phyloP scores from a whole-genome alignment of 2,113 vertebrate genomes.

The Pelecanoides urinatrix region DNA sequence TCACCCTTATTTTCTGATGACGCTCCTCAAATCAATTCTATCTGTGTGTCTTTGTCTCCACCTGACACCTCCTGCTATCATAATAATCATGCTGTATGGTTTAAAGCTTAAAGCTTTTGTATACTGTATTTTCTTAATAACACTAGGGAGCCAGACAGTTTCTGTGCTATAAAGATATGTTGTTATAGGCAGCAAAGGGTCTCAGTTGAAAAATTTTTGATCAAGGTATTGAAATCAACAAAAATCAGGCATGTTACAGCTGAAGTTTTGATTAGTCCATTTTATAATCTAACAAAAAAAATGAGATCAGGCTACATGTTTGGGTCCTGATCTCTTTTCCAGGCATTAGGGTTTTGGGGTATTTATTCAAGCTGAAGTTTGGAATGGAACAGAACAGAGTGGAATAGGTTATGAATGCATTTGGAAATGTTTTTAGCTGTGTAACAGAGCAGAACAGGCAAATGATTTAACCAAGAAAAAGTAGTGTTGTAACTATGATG shows the following conservation, averaged over 20 bases:
- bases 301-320: background rate
- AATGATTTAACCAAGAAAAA: background rate
- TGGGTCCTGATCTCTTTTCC: background rate
- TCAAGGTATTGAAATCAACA: background rate
- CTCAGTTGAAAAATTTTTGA: background rate
- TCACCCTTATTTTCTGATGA: constrained; percentile 67
- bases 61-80: constrained; percentile 69
- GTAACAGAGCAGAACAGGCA: background rate
- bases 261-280: background rate
- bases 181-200: constrained; percentile 40
- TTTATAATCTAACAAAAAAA: background rate
- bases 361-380: background rate
- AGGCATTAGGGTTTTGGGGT: background rate
- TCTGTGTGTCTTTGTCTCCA: constrained; percentile 59
- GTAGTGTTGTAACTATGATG: background rate
- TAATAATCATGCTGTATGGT: constrained; percentile 68
- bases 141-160: background rate
- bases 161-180: background rate
- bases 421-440: background rate
- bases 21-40: constrained; percentile 54
- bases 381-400: background rate
- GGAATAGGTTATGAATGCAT: background rate
- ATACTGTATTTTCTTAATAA: constrained; percentile 62
- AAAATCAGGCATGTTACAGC: background rate
- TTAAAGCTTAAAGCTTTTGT: constrained; percentile 63